phyloP scores from a whole-genome alignment of 1,140 invertebrate species.

The Panonychus citri region DNA sequence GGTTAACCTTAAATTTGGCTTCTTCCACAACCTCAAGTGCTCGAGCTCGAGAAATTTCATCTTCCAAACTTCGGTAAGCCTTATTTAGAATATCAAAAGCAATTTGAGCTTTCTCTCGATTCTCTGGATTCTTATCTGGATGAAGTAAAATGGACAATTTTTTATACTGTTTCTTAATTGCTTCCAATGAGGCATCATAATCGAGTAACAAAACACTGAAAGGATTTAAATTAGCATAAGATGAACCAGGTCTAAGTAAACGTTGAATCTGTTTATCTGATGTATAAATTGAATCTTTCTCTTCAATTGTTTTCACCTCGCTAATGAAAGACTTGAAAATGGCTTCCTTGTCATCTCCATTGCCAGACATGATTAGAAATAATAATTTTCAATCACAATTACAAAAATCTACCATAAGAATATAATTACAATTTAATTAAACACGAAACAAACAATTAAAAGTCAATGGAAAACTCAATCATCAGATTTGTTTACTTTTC shows the following conservation, averaged over 20 bases:
- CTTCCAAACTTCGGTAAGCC: conserved; percentile 85
- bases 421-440: too few species aligned
- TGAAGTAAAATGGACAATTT: conserved; percentile 89
- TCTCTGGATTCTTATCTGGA: conserved; percentile 94
- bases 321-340: conserved; percentile 5
- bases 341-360: background rate
- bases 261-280: conserved; percentile 85
- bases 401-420: too few species aligned
- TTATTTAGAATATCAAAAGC: conserved; percentile 59
- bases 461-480: too few species aligned
- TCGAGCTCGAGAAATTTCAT: conserved; percentile 74
- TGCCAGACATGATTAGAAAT: too few species aligned
- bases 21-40: conserved; percentile 93
- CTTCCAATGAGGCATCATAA: conserved; percentile 58
- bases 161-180: conserved; percentile 89
- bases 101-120: conserved; percentile 73
- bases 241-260: conserved; percentile 68
- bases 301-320: conserved; percentile 85
- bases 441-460: too few species aligned
- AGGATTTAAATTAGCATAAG: conserved; percentile 88
- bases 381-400: too few species aligned
- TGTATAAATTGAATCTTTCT: conserved; percentile 65
- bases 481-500: too few species aligned
- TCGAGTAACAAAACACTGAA: conserved; percentile 60
- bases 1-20: conserved; percentile 35